Evolutionary conservation across 2,113 vertebrate genomes (phyloP), one percentile per base, ranked within the genome.

Genomic region (Ctenodactylus gundi): DNA sequence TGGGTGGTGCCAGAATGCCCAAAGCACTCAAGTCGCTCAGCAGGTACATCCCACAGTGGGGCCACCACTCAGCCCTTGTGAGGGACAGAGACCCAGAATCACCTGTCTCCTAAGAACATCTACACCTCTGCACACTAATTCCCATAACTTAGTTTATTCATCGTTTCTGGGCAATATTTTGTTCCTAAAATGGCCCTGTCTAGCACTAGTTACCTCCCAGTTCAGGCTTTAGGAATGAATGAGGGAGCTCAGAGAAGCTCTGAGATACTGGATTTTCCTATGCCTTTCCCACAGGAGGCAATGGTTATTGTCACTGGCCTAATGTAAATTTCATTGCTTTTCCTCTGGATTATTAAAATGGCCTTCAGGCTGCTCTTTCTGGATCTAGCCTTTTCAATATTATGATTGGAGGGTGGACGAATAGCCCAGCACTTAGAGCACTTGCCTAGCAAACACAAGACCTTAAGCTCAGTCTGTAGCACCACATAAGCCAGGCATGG

Each of bases 301-400:
- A 21, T n/a, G 29, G 53, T 34, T 27, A 10, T 46, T n/a, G 65
- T 15, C 36, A 55, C 36, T 12, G 18, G 53, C 57, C 65, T 65
- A 57, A 18, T 73, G 34, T 10, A 17, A 76, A 7, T 18, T n/a
- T 31, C 34, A 4, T 77, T 46, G 21, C 55, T 58, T 34, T 87
- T 44, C 57, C 53, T 67, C 36, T 64, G 14, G 36, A 60, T 41
- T 85, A 23, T 62, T 62, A 60, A 39, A 39, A 73, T 88, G 34
- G 6, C 64, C 83, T 84, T 4, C 3, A 55, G 44, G 34, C 4
- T 88, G 27, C 15, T 60, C 78, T 58, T 81, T 49, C 44, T 51
- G 49, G 25, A 29, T 91, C 53, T 64, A 91, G 44, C 67, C 29
- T 82, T 95, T 81, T 29, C 68, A 82, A 72, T 93, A 57, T 8